Evolutionary conservation across 1,140 invertebrate genomes (phyloP), one percentile per base, ranked within the genome.

Genomic region (Neodiprion fabricii): DNA sequence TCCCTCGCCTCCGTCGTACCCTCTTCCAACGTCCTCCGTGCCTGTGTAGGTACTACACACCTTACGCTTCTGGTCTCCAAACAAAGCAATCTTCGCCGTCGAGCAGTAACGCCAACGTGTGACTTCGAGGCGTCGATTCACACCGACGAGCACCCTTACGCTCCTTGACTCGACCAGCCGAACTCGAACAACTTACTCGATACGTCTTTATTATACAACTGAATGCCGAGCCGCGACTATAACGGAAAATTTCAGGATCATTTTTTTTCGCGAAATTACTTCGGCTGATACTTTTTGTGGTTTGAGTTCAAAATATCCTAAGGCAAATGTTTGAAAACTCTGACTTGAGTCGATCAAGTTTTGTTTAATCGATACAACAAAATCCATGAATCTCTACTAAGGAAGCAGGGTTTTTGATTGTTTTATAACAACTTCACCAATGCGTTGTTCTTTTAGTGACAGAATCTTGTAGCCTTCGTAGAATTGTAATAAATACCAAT

Each of bases 51-150:
- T 77, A 69, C 28, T 71, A 53, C 74, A 49, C 76, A 77, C 28
- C 5, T 40, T 40, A 40, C 28, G 80, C 81, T 40, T 86, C 84
- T 86, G 84, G 82, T 81, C 83, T 80, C 84, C 83, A 85, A 86
- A 87, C 85, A 86, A 87, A 86, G 83, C 84, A 85, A 86, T 85
- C 82, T 85, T 80, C 82, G 80, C 75, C 77, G 77, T 61, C 11
- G 53, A 61, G 75, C 79, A 78, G 81, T 84, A 82, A 81, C 77
- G 80, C 79, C 79, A 82, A 84, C 81, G 83, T 85, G 85, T 83
- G 79, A 79, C 76, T 85, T 83, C 81, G 82, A 85, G 83, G 84
- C 85, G 85, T 85, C 85, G 86, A 86, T 86, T 86, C 86, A 86
- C 86, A 86, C 86, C 84, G 80, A 81, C 80, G 71, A 76, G 81